Evolutionary conservation across 2,797 vertebrate genomes (phyloP).

Genomic region (Acipenser ruthenus): DNA sequence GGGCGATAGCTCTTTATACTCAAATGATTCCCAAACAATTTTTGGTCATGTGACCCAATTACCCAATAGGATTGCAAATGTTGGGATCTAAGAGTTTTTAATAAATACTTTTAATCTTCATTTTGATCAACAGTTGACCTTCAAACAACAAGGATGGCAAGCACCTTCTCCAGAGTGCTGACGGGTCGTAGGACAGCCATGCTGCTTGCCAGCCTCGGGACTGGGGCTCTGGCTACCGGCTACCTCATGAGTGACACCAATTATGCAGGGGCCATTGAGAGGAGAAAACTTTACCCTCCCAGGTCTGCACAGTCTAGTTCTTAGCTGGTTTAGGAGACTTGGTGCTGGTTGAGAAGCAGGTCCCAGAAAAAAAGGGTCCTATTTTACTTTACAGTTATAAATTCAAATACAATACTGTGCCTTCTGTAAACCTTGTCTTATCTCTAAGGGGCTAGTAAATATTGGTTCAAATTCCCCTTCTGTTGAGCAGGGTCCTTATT

Average conservation of each 20-base stretch:
- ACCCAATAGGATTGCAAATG: too few relatives aligned
- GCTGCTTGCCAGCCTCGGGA: constrained; percentile 56
- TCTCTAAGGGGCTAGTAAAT: too few relatives aligned
- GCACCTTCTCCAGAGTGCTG: constrained; percentile 61
- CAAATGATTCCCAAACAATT: too few relatives aligned
- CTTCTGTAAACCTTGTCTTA: too few relatives aligned
- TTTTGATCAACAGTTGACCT: constrained; percentile 19
- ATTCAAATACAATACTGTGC: neutral
- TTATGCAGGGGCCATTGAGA: constrained; percentile 44
- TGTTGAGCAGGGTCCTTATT: too few relatives aligned
- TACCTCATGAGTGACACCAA: constrained; percentile 56
- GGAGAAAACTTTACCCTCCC: constrained; percentile 58
- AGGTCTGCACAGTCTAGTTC: constrained; percentile 42
- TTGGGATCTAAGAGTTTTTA: too few relatives aligned
- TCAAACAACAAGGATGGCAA: constrained; percentile 50
- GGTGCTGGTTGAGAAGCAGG: neutral
- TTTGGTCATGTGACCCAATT: too few relatives aligned
- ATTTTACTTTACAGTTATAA: neutral
- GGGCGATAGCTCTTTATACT: too few relatives aligned
- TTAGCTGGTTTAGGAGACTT: neutral
- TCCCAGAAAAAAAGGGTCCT: constrained; percentile 1
- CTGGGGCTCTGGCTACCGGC: constrained; percentile 53
- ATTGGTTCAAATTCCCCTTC: too few relatives aligned
- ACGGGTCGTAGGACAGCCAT: constrained; percentile 54
- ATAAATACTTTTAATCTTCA: neutral